Base-by-base conservation (phyloP, 2,797 vertebrate genomes). In the Arrhamphus sclerolepis region DNA sequence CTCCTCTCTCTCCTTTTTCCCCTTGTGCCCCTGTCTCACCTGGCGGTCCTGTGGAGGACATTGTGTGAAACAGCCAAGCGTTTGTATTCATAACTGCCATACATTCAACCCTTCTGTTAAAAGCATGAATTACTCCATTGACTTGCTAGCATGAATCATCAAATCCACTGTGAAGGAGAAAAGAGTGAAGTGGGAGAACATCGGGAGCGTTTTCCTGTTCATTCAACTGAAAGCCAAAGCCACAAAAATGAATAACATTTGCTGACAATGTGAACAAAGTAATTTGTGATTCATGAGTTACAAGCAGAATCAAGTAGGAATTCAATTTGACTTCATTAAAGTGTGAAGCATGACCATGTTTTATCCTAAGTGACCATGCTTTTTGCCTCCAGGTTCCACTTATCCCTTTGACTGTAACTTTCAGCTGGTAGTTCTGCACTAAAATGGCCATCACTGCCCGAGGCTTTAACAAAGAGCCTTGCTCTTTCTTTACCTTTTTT, bases 401-500 rank as follows among this genome's bases (percentile, higher is more conserved):
- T 51, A 49, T 49, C 46, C 68, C 54, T 81, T 75, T 77, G 62
- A 72, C 69, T 75, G 56, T 50, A 58, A 29, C 22, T 62, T 72
- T 75, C 55, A 59, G 7, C 8, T 48, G 58, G 6, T 17, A 17
- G 44, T 34, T 54, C 70, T 49, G 48, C 53, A 46, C 72, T 68
- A 4, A 87, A 80, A 75, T 56, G 75, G 41, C 50, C 65, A 65
- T n/a, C 42, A 3, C 22, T 24, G 64, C 82, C 69, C 0, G 11
- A 41, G 72, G 85, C 46, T 1, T 20, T 17, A 72, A 69, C 22
- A 58, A 53, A 71, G 19, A 56, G 39, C 21, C 7, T 58, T 4
- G 5, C 9, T 51, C 9, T 40, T 46, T 55, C 10, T 50, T 61
- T 91, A 96, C 97, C 97, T 90, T 83, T 93, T 93, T 95, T 98